Conservation (phyloP, 2,113 vertebrate species). For the Sarotherodon lohbergeri region DNA sequence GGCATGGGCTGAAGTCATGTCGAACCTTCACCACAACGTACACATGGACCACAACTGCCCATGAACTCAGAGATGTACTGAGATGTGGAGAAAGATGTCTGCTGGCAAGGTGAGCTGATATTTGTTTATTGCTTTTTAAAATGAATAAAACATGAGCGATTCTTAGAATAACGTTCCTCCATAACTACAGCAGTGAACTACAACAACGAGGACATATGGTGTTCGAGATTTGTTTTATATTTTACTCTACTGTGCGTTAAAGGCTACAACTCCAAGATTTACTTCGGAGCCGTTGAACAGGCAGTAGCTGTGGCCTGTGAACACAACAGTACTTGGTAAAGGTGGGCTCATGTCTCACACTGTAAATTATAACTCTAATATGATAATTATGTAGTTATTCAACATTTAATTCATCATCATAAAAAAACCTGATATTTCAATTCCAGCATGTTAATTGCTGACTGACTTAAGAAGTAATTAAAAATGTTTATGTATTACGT, state of each 20-base stretch:
- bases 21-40: background rate
- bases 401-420: background rate
- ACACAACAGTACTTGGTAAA: background rate
- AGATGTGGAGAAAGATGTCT: background rate
- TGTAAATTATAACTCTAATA: background rate
- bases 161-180: conserved; percentile 5
- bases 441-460: background rate
- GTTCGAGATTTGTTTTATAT: background rate
- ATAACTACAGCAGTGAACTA: background rate
- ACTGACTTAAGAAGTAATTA: background rate
- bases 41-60: background rate
- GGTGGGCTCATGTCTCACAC: background rate
- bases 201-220: background rate
- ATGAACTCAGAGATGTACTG: background rate
- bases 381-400: background rate
- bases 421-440: fast-evolving
- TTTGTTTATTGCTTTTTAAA: conserved; percentile 10
- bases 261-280: background rate
- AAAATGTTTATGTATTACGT: background rate
- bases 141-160: conserved; percentile 29
- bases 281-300: background rate
- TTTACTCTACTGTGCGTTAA: background rate
- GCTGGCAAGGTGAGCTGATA: background rate
- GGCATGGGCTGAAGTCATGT: background rate
- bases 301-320: background rate